Conservation (phyloP, 2,888 invertebrate genomes). For the Magallana nippona region DNA sequence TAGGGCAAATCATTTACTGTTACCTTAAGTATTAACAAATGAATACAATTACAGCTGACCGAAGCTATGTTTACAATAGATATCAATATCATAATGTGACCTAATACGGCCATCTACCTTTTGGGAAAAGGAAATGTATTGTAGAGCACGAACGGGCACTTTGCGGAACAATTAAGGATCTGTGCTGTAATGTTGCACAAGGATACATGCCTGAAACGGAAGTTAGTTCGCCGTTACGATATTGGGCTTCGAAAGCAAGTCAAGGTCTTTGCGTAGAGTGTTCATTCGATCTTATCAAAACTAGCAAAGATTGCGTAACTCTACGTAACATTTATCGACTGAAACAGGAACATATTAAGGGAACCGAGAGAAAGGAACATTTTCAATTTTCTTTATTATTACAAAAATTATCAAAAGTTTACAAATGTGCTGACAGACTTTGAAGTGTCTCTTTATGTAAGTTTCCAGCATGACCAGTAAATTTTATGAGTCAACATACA, state of each 20-base stretch:
- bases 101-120: constrained; percentile 11
- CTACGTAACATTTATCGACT: too few species aligned
- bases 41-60: not conserved
- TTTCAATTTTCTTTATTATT: too few species aligned
- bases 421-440: too few species aligned
- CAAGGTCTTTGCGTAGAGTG: not conserved
- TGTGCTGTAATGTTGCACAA: constrained; percentile 20
- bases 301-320: too few species aligned
- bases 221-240: not conserved
- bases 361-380: too few species aligned
- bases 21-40: constrained; percentile 18
- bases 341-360: too few species aligned
- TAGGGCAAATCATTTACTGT: constrained; percentile 27
- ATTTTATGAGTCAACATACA: too few species aligned
- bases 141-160: not conserved
- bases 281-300: not conserved
- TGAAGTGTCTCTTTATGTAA: too few species aligned
- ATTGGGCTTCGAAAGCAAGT: not conserved
- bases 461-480: too few species aligned
- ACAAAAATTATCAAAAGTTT: too few species aligned
- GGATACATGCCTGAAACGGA: constrained; percentile 9
- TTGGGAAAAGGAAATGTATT: not conserved
- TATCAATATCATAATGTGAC: not conserved
- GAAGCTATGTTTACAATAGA: not conserved
- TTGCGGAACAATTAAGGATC: not conserved